These are phyloP conservation scores for Cottus gobio DNA, from an alignment of 2,113 vertebrate genomes.

Conservation along the genomic window DNA sequence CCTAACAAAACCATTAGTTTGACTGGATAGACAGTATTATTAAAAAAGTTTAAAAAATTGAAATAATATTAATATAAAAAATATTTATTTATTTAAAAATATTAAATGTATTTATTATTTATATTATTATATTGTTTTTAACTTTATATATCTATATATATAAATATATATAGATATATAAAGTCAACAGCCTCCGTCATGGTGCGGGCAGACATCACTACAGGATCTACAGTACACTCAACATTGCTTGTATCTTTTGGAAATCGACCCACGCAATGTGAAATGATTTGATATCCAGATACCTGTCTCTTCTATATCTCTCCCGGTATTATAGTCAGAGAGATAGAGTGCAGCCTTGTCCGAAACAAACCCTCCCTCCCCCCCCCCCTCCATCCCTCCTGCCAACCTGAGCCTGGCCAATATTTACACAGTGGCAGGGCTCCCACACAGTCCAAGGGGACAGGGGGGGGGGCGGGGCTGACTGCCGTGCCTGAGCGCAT, in stretches of 20 bases:
- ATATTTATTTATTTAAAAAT: no score
- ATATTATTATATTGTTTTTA: no score
- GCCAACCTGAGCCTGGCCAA: constrained; percentile 79
- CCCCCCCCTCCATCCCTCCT: constrained; percentile 69
- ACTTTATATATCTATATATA: no score
- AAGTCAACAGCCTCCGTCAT: background rate
- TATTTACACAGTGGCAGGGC: constrained; percentile 96
- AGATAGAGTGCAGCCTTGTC: constrained; percentile 46
- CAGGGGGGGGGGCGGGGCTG: constrained; percentile 68
- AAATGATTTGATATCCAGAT: constrained; percentile 64
- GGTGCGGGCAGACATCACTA: constrained; percentile 17
- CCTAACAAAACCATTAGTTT: background rate
- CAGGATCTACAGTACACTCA: constrained; percentile 24
- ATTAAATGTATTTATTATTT: no score
- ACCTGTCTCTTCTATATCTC: constrained; percentile 71
- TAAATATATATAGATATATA: no score
- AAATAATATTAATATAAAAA: no score
- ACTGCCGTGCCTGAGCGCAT: constrained; percentile 90
- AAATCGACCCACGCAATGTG: constrained; percentile 20
- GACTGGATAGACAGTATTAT: background rate
- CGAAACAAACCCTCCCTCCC: constrained; percentile 55
- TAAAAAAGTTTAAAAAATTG: background rate
- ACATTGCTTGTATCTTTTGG: constrained; percentile 17
- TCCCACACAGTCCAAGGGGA: constrained; percentile 87
- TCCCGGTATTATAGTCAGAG: constrained; percentile 36